phyloP scores from a whole-genome alignment of 2,797 vertebrate species.

The Hypotaenidia okinawae region DNA sequence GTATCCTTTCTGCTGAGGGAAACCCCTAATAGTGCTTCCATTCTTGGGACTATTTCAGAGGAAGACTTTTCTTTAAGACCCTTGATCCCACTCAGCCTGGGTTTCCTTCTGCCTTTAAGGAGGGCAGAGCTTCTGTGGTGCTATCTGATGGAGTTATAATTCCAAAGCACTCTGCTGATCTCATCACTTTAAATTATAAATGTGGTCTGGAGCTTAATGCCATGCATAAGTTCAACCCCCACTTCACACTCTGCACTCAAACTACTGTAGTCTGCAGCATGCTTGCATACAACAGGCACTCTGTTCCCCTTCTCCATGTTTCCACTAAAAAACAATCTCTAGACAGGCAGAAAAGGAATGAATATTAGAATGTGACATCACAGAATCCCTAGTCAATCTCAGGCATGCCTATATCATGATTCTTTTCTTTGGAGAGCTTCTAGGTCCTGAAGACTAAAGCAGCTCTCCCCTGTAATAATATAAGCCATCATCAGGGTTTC shows the following conservation, averaged over 20 bases:
- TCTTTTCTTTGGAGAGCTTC: neutral
- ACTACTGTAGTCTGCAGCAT: neutral
- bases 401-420: neutral
- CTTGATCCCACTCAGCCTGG: neutral
- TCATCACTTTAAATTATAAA: neutral
- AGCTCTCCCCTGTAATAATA: neutral
- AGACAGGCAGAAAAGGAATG: neutral
- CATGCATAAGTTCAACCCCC: neutral
- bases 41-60: neutral
- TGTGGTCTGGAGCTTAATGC: neutral
- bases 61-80: neutral
- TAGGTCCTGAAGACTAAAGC: neutral
- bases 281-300: neutral
- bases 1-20: neutral
- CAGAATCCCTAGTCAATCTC: neutral
- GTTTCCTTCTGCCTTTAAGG: neutral
- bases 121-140: neutral
- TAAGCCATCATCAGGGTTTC: neutral
- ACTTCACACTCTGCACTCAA: neutral
- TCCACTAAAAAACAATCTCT: rapidly evolving
- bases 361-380: neutral
- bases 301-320: neutral
- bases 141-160: neutral
- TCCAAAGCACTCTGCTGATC: neutral
- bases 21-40: neutral